These are phyloP conservation scores for Anthrax anthrax DNA, from an alignment of 2,888 invertebrate genomes.

Conservation along the genomic window DNA sequence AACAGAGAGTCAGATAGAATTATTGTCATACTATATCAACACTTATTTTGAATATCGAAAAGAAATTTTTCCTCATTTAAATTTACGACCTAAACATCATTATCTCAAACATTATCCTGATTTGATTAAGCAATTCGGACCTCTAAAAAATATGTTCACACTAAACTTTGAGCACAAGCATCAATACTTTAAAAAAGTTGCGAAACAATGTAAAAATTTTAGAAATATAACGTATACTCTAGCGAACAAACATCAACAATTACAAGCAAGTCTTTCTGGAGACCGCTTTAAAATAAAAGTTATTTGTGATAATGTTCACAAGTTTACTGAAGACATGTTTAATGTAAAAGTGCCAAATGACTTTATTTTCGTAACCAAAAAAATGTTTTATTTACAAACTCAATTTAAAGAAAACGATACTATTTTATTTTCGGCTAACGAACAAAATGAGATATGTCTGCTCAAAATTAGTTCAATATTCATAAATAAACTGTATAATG, in stretches of 20 bases:
- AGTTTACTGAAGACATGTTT: not conserved
- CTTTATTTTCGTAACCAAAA: no score
- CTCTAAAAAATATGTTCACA: constrained; percentile 9
- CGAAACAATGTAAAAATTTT: constrained; percentile 12
- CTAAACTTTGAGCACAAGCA: constrained; percentile 18
- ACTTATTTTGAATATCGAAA: constrained; percentile 3
- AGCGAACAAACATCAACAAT: not conserved
- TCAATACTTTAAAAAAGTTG: constrained; percentile 14
- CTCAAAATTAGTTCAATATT: no score
- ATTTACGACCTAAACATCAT: constrained; percentile 9
- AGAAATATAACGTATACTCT: constrained; percentile 6
- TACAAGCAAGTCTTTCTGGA: not conserved
- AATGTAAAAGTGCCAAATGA: not conserved
- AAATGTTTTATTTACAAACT: no score
- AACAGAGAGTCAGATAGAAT: not conserved
- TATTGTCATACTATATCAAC: constrained; percentile 1
- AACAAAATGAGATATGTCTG: no score
- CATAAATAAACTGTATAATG: no score
- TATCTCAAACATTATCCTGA: constrained; percentile 8
- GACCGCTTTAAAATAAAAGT: not conserved
- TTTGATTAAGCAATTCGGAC: constrained; percentile 8
- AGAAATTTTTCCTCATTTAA: constrained; percentile 7
- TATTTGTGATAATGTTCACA: not conserved
- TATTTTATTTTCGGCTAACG: no score
- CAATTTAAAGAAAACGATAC: no score